phyloP scores from a whole-genome alignment of 2,888 invertebrate species.

The Axea sp. region DNA sequence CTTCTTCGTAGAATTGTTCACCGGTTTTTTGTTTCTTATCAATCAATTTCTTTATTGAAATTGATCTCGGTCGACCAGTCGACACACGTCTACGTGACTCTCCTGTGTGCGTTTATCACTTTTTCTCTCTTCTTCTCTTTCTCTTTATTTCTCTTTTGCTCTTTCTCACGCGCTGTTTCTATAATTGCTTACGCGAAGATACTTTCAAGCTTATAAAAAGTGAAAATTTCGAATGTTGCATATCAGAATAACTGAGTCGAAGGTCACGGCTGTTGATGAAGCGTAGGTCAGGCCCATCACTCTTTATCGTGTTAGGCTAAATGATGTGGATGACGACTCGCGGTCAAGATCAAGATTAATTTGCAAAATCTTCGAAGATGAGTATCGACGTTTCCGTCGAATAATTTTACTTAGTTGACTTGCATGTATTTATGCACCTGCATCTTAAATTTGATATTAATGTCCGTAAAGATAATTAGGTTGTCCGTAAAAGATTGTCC shows the following conservation, averaged over 20 bases:
- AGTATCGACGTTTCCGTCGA: too few relatives aligned
- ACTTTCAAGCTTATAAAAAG: conserved; percentile 23
- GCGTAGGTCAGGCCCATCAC: conserved; percentile 78
- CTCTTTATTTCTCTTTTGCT: background rate
- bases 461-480: too few relatives aligned
- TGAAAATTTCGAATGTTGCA: conserved; percentile 64
- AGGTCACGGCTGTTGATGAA: conserved; percentile 76
- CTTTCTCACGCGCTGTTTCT: background rate
- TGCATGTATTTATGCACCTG: too few relatives aligned
- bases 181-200: conserved; percentile 8
- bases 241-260: conserved; percentile 66
- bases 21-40: conserved; percentile 65
- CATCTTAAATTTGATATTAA: too few relatives aligned
- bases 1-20: conserved; percentile 64
- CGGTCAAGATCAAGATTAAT: conserved; percentile 54
- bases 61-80: conserved; percentile 69
- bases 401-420: too few relatives aligned
- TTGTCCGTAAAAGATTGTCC: too few relatives aligned
- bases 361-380: conserved; percentile 28
- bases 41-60: too few relatives aligned
- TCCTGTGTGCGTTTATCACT: too few relatives aligned
- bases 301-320: conserved; percentile 70
- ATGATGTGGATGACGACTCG: conserved; percentile 49
- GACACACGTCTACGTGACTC: conserved; percentile 61
- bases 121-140: background rate